Evolutionary conservation across 2,888 invertebrate genomes (phyloP), one percentile per base, ranked within the genome.

Genomic region (Entomobrya multifasciata): DNA sequence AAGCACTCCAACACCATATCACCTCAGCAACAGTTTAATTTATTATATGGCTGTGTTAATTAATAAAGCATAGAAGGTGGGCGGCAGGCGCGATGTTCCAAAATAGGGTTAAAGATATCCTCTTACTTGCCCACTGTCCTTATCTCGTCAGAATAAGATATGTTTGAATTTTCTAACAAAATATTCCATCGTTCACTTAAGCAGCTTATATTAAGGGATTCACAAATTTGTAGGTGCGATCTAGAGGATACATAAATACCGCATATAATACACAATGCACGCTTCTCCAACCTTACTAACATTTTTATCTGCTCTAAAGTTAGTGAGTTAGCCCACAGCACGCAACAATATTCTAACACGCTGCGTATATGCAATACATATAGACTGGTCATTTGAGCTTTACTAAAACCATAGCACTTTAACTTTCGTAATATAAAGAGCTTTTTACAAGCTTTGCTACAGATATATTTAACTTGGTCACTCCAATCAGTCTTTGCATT

Each of bases 261-360:
- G 3, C 15, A 17, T 27, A 65, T 79, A 10, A 79, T 65, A 11
- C 20, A 2, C 1, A 79, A n/a, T 0, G 79, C 65, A 30, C 65
- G 3, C 27, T 79, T 79, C 49, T 65, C 79, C 13, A 79, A 49
- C n/a, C 52, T 62, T 0, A 47, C 22, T 47, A 79, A 30, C 22
- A 27, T 62, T 20, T 62, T 79, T 0, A 0, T 47, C 49, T 62
- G n/a, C 2, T 0, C 22, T 20, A 3, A 17, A 1, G 62, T 79
- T 13, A 79, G 0, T 8, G 10, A 20, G 11, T 25, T 36, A 65
- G 6, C 8, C 79, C 79, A 79, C 0, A 79, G 30, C 0, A 20
- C 47, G 13, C 30, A 49, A 79, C 79, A 79, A 30, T 79, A 79
- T 27, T 79, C 79, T 3, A 79, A 8, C 0, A 79, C 17, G 30